Conservation (phyloP, 1,140 invertebrate species). For the Bombus waltoni region DNA sequence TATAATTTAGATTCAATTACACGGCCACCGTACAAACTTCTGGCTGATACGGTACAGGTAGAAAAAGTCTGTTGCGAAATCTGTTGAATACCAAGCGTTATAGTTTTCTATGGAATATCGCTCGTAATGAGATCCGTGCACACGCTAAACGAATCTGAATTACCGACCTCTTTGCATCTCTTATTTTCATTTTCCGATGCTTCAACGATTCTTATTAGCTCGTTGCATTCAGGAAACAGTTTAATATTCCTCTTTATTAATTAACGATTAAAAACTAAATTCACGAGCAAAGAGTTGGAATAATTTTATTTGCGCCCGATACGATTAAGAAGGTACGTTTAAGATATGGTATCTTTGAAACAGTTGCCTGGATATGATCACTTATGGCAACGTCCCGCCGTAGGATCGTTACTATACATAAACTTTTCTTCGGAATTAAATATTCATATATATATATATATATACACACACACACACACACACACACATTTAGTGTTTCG, state of each 20-base stretch:
- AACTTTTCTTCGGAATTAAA: no score
- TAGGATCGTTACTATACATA: no score
- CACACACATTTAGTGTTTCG: no score
- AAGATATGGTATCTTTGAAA: no score
- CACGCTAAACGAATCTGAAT: neutral
- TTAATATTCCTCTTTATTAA: neutral
- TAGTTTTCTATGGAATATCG: neutral
- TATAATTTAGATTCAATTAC: conserved; percentile 28
- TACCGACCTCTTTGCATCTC: neutral
- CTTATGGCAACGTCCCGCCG: no score
- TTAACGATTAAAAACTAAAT: neutral
- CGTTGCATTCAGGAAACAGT: neutral
- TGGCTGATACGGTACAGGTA: neutral
- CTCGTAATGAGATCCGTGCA: no score
- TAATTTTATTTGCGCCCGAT: neutral
- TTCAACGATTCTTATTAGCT: neutral
- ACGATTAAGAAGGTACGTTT: neutral
- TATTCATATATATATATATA: no score
- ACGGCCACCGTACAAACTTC: neutral
- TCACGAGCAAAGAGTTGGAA: neutral
- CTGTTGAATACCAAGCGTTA: neutral
- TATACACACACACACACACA: no score
- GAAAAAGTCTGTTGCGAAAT: neutral
- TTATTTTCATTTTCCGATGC: neutral
- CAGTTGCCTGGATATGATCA: no score